Base-by-base conservation (phyloP, 2,888 invertebrate species). In the Macrophya annulata region DNA sequence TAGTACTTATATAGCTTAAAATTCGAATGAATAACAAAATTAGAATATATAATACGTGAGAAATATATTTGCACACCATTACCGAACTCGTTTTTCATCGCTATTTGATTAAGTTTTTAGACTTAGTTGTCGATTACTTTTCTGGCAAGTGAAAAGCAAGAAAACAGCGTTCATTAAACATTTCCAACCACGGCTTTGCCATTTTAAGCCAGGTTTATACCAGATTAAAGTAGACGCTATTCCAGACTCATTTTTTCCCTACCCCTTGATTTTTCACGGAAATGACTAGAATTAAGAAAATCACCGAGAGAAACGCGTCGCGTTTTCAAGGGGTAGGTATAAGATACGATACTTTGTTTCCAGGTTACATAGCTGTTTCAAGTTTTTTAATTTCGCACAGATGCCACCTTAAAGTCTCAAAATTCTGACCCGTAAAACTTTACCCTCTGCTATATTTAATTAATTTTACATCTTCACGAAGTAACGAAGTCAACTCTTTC, bases 301-400 rank as follows among this genome's bases (percentile, higher is more conserved):
- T 77, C 37, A 17, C 48, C n/a, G 77, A 77, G 55, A 55, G 31
- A 77, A 77, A 77, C 55, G 43, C 2, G 51, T 37, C 77, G 25
- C 21, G 31, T 31, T 31, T 31, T 55, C 21, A 55, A 55, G 12
- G 15, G 31, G 17, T 25, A 15, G 10, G 21, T 45, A 31, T 31
- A 31, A 3, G 31, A 3, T 31, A 31, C 31, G 31, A 31, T 31
- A 25, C 74, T 74, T 45, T 4, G 45, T 25, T 21, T n/a, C 17
- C 17, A 55, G 43, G 31, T 55, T 31, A 17, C 37, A 55, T 12
- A 37, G 43, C 37, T 37, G 77, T 77, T 31, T 55, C n/a, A 77
- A 77, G 77, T 77, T 77, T 77, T 77, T 77, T 55, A 51, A 77
- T 77, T 55, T 55, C 55, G n/a, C 55, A 10, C 77, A 77, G 77